These are phyloP conservation scores for Actias luna DNA, from an alignment of 2,888 invertebrate genomes.

Conservation along the genomic window DNA sequence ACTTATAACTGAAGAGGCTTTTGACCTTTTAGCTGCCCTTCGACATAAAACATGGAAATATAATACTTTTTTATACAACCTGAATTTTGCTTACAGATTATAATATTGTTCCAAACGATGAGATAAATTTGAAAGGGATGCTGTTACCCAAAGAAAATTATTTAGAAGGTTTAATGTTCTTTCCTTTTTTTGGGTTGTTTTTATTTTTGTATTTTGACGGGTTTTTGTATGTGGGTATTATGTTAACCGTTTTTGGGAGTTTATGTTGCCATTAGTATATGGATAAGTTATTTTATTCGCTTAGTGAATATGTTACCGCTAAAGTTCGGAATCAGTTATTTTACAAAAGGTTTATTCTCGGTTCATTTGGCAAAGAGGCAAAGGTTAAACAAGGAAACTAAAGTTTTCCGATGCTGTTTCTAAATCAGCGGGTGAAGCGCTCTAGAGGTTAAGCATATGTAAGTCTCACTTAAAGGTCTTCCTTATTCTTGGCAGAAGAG, in stretches of 20 bases:
- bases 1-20: too few species aligned
- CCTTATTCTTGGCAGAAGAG: too few species aligned
- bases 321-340: too few species aligned
- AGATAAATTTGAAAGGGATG: not conserved
- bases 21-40: not conserved
- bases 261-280: not conserved
- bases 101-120: conserved; percentile 12
- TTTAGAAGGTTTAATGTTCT: conserved; percentile 8
- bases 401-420: too few species aligned
- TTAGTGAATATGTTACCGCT: not conserved
- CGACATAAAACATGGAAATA: not conserved
- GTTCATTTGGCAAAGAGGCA: too few species aligned
- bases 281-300: not conserved
- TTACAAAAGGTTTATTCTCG: too few species aligned
- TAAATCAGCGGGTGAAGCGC: too few species aligned
- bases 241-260: not conserved
- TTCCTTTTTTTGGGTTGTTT: not conserved
- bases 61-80: not conserved
- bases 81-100: conserved; percentile 11
- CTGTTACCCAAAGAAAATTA: conserved; percentile 23
- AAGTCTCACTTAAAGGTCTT: too few species aligned
- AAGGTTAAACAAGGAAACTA: too few species aligned
- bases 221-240: not conserved
- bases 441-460: too few species aligned
- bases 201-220: not conserved